phyloP scores from a whole-genome alignment of 1,140 invertebrate genomes.

The Trachymyrmex cornetzi region DNA sequence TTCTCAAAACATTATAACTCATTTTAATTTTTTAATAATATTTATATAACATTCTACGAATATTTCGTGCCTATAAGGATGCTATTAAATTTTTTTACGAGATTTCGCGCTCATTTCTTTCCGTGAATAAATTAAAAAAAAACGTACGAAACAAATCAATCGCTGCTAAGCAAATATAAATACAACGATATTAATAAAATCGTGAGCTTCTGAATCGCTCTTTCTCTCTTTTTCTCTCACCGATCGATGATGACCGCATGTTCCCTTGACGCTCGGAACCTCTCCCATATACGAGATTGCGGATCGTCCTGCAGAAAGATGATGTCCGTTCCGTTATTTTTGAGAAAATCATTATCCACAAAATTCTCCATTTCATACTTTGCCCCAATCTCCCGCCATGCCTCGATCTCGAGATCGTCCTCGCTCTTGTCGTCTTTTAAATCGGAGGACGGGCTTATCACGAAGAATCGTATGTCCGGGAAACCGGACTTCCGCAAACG shows the following conservation, averaged over 20 bases:
- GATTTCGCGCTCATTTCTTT: too few species aligned
- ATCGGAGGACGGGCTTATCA: slow-evolving; percentile 69
- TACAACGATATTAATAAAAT: not conserved
- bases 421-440: slow-evolving; percentile 18
- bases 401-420: slow-evolving; percentile 73
- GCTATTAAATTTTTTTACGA: too few species aligned
- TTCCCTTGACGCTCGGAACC: slow-evolving; percentile 77
- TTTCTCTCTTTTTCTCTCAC: slow-evolving; percentile 61
- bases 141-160: not conserved
- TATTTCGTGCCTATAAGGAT: too few species aligned
- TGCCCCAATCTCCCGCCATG: slow-evolving; percentile 73
- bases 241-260: slow-evolving; percentile 82
- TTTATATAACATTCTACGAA: too few species aligned
- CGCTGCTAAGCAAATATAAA: not conserved
- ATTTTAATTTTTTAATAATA: too few species aligned
- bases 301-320: slow-evolving; percentile 76
- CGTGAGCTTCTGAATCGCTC: not conserved
- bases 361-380: slow-evolving; percentile 56
- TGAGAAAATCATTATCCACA: slow-evolving; percentile 36
- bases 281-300: slow-evolving; percentile 76
- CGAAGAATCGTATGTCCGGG: slow-evolving; percentile 77
- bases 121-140: not conserved
- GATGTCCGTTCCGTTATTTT: slow-evolving; percentile 67
- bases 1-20: too few species aligned
- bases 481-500: slow-evolving; percentile 78